Evolutionary conservation across 2,888 invertebrate genomes (phyloP).

Genomic region (Electrophaes corylata): DNA sequence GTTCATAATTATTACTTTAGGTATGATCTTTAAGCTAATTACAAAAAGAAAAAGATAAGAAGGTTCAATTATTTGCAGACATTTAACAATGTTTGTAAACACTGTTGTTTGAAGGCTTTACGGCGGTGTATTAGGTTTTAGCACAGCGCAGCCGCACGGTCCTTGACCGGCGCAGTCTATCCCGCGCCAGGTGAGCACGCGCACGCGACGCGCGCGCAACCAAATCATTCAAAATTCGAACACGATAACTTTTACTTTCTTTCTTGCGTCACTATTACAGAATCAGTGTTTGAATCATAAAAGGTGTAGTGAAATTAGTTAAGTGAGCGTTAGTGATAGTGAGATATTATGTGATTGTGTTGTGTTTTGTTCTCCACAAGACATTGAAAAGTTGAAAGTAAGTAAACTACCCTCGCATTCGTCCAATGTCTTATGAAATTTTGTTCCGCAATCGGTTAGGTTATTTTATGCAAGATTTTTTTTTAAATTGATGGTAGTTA

Average conservation of each 20-base stretch:
- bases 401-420: slow-evolving; percentile 23
- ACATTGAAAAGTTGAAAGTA: slow-evolving; percentile 19
- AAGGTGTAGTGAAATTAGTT: slow-evolving; percentile 21
- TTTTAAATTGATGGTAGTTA: too few relatives aligned
- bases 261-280: slow-evolving; percentile 44
- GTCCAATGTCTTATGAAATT: too few relatives aligned
- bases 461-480: too few relatives aligned
- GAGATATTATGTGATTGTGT: slow-evolving; percentile 31
- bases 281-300: slow-evolving; percentile 30
- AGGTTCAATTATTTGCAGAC: too few relatives aligned
- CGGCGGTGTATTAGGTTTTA: slow-evolving; percentile 1
- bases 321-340: slow-evolving; percentile 22
- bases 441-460: too few relatives aligned
- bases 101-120: slow-evolving; percentile 5
- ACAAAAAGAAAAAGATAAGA: too few relatives aligned
- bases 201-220: slow-evolving; percentile 40
- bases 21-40: too few relatives aligned
- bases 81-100: too few relatives aligned
- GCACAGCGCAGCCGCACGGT: slow-evolving; percentile 46
- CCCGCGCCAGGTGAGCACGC: slow-evolving; percentile 35
- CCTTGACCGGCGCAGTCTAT: slow-evolving; percentile 62
- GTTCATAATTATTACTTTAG: too few relatives aligned
- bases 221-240: slow-evolving; percentile 45
- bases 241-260: slow-evolving; percentile 62
- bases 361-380: too few relatives aligned